Evolutionary conservation across 2,113 vertebrate species (phyloP), one percentile per base, ranked within the genome.

Genomic region (Rana temporaria): DNA sequence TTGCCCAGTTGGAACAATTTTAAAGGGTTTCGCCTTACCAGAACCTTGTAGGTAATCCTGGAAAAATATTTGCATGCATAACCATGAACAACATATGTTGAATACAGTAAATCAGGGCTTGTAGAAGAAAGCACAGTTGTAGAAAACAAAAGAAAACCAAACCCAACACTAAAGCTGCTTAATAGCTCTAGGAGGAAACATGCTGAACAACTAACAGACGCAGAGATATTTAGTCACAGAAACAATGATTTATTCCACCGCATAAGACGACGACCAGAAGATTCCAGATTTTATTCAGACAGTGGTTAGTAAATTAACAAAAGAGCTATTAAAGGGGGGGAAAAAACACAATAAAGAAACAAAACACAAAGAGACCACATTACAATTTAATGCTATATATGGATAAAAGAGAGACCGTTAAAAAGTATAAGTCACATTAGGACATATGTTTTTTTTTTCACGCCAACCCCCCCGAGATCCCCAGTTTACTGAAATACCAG

Each of bases 161-260:
- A 38, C 19, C 18, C 24, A 14, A 62, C 30, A 71, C 69, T 55
- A 71, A 71, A 19, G 69, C 69, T 26, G 48, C 69, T 17, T 71
- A 18, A 55, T 52, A 71, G 52, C n/a, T 2, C 56, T 16, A 60
- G 30, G 57, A 62, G 72, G 56, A 75, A 62, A 38, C 56, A 38
- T 75, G 56, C 56, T 60, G 72, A 75, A 38, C 42, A 38, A 62
- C 2, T 38, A n/a, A 42, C 56, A 75, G 56, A 62, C 72, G n/a
- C 18, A n/a, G 53, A 32, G 70, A 14, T 19, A 53, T 74, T 57
- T 73, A 74, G 71, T 60, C 55, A 60, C 32, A 42, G 72, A 4
- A 75, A n/a, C 72, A 32, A 18, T 75, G 57, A 62, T 75, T 75
- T 60, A 75, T 42, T 11, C 20, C 60, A 63, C 22, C 20, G 55